phyloP scores from a whole-genome alignment of 2,113 vertebrate genomes.

The Hypanus sabinus region DNA sequence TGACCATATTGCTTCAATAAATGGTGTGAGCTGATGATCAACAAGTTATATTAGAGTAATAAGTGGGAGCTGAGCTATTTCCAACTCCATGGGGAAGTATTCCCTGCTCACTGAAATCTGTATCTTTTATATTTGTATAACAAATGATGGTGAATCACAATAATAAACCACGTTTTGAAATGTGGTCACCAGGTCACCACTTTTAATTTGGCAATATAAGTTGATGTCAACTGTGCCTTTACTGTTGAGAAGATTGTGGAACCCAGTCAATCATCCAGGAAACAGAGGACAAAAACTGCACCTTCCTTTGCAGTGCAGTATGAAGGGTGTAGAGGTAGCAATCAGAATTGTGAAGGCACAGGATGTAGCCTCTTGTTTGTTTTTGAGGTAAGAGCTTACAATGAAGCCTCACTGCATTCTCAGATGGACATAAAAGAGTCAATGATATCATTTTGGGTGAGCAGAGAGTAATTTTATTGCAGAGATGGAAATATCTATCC shows the following conservation, averaged over 20 bases:
- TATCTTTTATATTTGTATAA: not conserved
- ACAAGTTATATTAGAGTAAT: too few relatives aligned
- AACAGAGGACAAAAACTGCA: not conserved
- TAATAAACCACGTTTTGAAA: not conserved
- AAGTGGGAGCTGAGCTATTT: too few relatives aligned
- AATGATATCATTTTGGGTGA: too few relatives aligned
- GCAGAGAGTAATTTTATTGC: too few relatives aligned
- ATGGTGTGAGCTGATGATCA: not conserved
- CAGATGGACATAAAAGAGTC: too few relatives aligned
- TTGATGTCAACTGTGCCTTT: not conserved
- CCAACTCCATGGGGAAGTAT: too few relatives aligned
- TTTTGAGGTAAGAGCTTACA: too few relatives aligned
- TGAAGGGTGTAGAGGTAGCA: not conserved
- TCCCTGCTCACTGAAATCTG: too few relatives aligned
- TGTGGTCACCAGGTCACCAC: not conserved
- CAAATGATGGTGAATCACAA: not conserved
- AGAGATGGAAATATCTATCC: too few relatives aligned
- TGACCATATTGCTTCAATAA: not conserved
- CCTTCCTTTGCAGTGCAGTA: not conserved
- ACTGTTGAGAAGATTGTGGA: not conserved
- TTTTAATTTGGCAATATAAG: not conserved
- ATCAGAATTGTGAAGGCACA: too few relatives aligned
- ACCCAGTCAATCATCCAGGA: not conserved
- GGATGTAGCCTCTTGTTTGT: too few relatives aligned
- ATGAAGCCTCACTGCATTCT: too few relatives aligned